A percentile compares a stretch with the other conserved stretches of the same genome.
phyloP scores from a whole-genome alignment of 2,113 vertebrate genomes.

The Verasper variegatus region DNA sequence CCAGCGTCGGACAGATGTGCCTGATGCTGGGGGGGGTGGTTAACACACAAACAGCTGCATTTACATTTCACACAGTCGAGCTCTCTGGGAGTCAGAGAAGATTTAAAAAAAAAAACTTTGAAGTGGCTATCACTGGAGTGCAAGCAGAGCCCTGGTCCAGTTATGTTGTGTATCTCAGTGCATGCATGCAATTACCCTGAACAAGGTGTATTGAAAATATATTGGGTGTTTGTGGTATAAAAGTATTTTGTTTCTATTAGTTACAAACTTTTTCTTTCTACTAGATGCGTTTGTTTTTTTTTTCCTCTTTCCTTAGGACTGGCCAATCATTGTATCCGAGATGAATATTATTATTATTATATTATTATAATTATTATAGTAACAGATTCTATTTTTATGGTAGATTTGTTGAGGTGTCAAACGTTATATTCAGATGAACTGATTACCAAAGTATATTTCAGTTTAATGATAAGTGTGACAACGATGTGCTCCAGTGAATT shows the following conservation, averaged over 20 bases:
- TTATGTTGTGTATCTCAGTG: conserved; percentile 82
- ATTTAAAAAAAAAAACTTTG: conserved; percentile 42
- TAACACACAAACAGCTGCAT: conserved; percentile 23
- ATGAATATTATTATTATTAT: conserved; percentile 63
- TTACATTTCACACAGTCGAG: conserved; percentile 31
- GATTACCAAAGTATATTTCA: conserved; percentile 82
- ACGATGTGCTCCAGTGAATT: conserved; percentile 74
- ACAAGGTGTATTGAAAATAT: conserved; percentile 82
- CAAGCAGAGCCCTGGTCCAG: conserved; percentile 79
- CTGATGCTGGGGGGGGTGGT: conserved; percentile 19
- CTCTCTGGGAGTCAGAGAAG: conserved; percentile 58
- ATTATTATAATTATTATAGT: conserved; percentile 47
- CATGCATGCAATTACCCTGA: conserved; percentile 85
- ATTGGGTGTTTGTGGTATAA: conserved; percentile 83
- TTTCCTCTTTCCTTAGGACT: conserved; percentile 69
- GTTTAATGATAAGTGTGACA: conserved; percentile 58
- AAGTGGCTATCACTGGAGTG: conserved; percentile 49
- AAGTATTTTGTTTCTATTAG: conserved; percentile 75
- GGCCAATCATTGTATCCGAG: conserved; percentile 73
- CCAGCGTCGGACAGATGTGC: conserved; percentile 16
- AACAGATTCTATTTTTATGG: conserved; percentile 75
- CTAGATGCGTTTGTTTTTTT: conserved; percentile 33
- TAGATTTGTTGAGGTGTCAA: conserved; percentile 71
- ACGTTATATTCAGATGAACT: conserved; percentile 67
- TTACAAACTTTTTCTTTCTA: conserved; percentile 58